Conservation (phyloP, 2,797 vertebrate species). For the Eulemur mongoz region DNA sequence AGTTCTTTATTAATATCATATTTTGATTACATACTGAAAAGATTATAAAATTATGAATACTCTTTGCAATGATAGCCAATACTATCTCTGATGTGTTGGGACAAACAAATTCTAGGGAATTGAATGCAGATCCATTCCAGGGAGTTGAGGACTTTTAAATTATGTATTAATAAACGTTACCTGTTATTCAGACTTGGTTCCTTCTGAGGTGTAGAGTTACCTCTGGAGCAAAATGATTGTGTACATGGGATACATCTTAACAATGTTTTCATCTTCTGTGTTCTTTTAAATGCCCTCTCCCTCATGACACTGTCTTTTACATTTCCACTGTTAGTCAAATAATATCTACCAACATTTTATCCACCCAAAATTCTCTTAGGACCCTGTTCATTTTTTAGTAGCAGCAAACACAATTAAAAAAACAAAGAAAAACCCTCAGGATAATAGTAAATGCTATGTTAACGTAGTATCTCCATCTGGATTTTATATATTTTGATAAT, state of each 20-base stretch:
- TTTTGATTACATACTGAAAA: not conserved
- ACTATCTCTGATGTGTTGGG: not conserved
- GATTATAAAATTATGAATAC: not conserved
- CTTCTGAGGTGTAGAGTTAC: too few relatives aligned
- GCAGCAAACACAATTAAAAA: not conserved
- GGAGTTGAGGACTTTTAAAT: not conserved
- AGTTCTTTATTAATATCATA: not conserved
- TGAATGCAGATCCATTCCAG: not conserved
- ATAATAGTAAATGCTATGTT: not conserved
- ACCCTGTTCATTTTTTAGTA: not conserved
- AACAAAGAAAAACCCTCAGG: not conserved
- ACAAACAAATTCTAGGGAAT: not conserved
- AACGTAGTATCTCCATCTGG: too few relatives aligned
- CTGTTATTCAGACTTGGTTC: not conserved
- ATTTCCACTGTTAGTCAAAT: not conserved
- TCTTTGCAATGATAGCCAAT: not conserved
- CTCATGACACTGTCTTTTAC: not conserved
- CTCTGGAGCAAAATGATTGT: not conserved
- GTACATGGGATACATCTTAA: not conserved
- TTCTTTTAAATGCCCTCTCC: not conserved
- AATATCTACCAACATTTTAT: not conserved
- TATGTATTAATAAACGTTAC: not conserved
- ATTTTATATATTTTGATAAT: not conserved
- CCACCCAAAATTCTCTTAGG: not conserved
- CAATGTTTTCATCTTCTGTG: not conserved